These are phyloP conservation scores for Aviceda subcristata DNA, from an alignment of 2,113 vertebrate species.

Conservation along the genomic window DNA sequence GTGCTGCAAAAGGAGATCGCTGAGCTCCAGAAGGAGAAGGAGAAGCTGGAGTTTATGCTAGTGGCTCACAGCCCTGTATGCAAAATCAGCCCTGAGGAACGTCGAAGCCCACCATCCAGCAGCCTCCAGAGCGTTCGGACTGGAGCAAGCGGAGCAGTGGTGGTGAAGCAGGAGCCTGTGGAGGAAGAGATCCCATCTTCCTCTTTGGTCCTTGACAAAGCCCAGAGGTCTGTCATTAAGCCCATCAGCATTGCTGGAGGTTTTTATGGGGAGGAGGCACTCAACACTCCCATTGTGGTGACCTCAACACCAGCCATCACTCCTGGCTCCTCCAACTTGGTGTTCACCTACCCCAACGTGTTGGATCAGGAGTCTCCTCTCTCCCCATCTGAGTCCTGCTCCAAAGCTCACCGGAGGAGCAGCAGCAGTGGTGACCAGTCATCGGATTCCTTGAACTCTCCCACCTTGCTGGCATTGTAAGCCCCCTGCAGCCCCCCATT, in stretches of 20 bases:
- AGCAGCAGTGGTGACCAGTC: slow-evolving; percentile 99
- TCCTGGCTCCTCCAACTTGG: slow-evolving; percentile 89
- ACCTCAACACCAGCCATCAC: slow-evolving; percentile 94
- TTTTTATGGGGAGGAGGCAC: slow-evolving; percentile 91
- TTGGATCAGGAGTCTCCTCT: slow-evolving; percentile 95
- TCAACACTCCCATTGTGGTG: slow-evolving; percentile 96
- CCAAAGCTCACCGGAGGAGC: slow-evolving; percentile 98
- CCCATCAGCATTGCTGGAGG: slow-evolving; percentile 91
- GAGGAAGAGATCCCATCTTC: slow-evolving; percentile 80
- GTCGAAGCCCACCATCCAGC: slow-evolving; percentile 72
- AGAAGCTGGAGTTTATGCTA: slow-evolving; percentile 98
- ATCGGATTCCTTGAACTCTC: slow-evolving; percentile 99
- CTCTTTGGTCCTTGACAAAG: slow-evolving; percentile 72
- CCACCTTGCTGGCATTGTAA: slow-evolving; percentile 97
- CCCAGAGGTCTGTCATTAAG: slow-evolving; percentile 95
- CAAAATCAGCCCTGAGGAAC: slow-evolving; percentile 90
- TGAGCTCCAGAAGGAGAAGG: slow-evolving; percentile 95
- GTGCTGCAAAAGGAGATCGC: slow-evolving; percentile 97
- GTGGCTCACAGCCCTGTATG: slow-evolving; percentile 95
- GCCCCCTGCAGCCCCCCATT: slow-evolving; percentile 16
- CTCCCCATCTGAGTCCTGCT: slow-evolving; percentile 95
- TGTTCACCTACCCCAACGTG: slow-evolving; percentile 97
- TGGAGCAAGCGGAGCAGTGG: slow-evolving; percentile 63
- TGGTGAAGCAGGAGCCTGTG: slow-evolving; percentile 93
- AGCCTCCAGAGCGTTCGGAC: slow-evolving; percentile 79